These are phyloP conservation scores for Tinamus guttatus DNA, from an alignment of 2,113 vertebrate species.

Conservation along the genomic window DNA sequence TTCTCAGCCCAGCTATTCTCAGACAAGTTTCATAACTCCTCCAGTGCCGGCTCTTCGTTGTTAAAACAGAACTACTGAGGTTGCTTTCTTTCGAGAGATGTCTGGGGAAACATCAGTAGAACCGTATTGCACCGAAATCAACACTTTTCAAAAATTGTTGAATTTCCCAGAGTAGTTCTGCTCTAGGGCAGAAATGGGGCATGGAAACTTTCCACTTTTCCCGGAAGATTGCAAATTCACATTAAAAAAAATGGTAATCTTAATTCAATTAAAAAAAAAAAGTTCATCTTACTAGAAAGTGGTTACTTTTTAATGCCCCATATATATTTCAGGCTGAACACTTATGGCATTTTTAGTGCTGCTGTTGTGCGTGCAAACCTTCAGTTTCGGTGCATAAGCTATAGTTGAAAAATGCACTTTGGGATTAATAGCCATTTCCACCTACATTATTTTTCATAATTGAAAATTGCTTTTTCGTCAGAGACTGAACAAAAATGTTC, in stretches of 20 bases:
- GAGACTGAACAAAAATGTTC: not conserved
- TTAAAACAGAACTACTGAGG: accelerated
- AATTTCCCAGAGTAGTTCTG: not conserved
- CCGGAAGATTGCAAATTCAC: not conserved
- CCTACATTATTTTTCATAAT: not conserved
- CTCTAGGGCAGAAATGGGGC: not conserved
- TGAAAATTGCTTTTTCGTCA: not conserved
- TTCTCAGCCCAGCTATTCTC: not conserved
- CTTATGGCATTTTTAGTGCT: not conserved
- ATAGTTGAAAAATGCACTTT: not conserved
- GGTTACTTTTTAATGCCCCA: accelerated
- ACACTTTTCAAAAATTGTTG: not conserved
- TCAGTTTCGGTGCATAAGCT: not conserved
- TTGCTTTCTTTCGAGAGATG: not conserved
- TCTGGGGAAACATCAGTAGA: not conserved
- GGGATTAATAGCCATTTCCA: not conserved
- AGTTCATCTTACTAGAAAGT: accelerated
- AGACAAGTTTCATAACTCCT: not conserved
- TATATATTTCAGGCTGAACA: not conserved
- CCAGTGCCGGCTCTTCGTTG: not conserved
- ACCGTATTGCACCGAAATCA: not conserved
- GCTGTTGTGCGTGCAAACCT: not conserved
- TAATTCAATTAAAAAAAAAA: too few relatives aligned
- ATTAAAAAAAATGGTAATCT: accelerated
- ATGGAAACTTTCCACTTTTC: not conserved